Percentiles rank a stretch among this genome's conserved stretches.
Conservation (phyloP, 1,140 invertebrate genomes). For the Conus betulinus region DNA sequence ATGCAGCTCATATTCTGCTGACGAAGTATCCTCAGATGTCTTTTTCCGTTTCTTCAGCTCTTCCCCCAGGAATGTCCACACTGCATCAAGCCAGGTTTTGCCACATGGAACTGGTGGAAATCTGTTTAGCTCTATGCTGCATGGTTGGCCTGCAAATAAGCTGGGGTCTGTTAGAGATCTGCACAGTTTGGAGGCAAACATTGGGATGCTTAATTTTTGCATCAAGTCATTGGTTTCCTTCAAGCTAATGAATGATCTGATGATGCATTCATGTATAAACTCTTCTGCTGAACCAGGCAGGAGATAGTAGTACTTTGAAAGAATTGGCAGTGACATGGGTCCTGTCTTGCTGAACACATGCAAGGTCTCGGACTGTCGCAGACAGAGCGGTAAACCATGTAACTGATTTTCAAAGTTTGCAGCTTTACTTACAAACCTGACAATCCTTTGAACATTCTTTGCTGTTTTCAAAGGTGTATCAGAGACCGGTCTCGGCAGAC, state of each 20-base stretch:
- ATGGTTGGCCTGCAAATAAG: background rate
- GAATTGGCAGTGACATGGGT: background rate
- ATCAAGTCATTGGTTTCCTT: background rate
- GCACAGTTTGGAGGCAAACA: background rate
- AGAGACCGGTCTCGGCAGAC: background rate
- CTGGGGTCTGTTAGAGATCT: background rate
- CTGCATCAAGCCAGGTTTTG: background rate
- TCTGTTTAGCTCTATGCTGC: background rate
- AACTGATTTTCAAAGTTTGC: background rate
- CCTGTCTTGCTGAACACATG: background rate
- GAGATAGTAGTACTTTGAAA: constrained; percentile 4
- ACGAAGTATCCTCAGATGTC: no score
- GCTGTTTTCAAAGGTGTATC: constrained; percentile 19
- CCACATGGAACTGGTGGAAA: background rate
- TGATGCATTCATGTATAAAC: constrained; percentile 9
- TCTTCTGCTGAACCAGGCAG: constrained; percentile 1
- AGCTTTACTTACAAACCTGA: background rate
- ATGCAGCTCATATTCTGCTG: background rate
- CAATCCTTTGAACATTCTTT: background rate
- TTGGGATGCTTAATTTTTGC: background rate
- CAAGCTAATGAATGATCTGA: background rate
- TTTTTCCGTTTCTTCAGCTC: background rate
- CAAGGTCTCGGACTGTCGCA: constrained; percentile 15
- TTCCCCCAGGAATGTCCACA: constrained; percentile 20
- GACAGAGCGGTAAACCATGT: constrained; percentile 21